Conservation (phyloP, 92 coral and sea anemone species). For the Parazoanthus atlanticus region DNA sequence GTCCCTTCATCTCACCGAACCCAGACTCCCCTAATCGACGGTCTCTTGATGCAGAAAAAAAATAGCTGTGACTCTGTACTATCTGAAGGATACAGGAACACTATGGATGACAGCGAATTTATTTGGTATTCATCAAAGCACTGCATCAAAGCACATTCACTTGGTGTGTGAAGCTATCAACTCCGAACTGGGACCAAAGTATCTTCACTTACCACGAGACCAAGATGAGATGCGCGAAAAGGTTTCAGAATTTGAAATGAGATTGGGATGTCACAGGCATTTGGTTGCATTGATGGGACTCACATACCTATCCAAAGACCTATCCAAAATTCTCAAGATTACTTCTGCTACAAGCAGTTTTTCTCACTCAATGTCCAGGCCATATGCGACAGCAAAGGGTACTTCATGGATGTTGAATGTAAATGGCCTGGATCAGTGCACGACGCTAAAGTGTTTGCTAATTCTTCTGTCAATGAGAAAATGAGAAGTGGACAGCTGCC, state of each 20-base stretch:
- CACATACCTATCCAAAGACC: constrained; percentile 49
- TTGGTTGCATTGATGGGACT: constrained; percentile 45
- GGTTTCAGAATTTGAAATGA: constrained; percentile 56
- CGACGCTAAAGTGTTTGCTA: constrained; percentile 5
- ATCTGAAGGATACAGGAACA: constrained; percentile 56
- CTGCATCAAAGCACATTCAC: constrained; percentile 44
- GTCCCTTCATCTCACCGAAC: constrained; percentile 27
- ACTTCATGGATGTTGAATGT: constrained; percentile 17
- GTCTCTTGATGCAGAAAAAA: constrained; percentile 58
- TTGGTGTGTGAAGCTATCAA: constrained; percentile 55
- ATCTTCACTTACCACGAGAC: constrained; percentile 51
- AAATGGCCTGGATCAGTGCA: not conserved
- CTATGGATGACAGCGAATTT: constrained; percentile 66
- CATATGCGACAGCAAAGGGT: constrained; percentile 11
- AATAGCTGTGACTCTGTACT: constrained; percentile 55
- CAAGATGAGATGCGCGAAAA: constrained; percentile 53
- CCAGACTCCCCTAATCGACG: constrained; percentile 50
- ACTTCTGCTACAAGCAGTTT: constrained; percentile 46
- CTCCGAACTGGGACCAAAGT: constrained; percentile 29
- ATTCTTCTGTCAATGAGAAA: constrained; percentile 42
- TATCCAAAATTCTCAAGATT: constrained; percentile 38
- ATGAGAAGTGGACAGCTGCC: constrained; percentile 36
- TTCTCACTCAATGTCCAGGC: constrained; percentile 15
- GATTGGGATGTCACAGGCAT: constrained; percentile 44
- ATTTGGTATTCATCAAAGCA: constrained; percentile 61